Conservation (phyloP, 2,888 invertebrate species). For the Prenolepis imparis region DNA sequence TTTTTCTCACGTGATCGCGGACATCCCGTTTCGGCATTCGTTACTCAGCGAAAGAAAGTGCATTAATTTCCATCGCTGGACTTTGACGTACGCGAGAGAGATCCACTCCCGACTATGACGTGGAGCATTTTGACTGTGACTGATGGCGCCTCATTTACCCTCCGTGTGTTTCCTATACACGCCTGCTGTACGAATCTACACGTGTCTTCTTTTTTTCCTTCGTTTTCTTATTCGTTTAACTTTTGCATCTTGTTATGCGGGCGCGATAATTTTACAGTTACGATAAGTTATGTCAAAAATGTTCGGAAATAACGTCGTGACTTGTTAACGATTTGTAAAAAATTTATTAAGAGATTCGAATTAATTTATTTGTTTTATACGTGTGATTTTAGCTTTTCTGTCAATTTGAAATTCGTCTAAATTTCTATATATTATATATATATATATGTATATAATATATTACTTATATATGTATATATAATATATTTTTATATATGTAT, state of each 20-base stretch:
- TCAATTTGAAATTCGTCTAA: neutral
- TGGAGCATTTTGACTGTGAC: slow-evolving; percentile 68
- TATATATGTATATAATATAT: too few species aligned
- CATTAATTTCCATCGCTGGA: slow-evolving; percentile 66
- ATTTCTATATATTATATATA: neutral
- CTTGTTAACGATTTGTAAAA: slow-evolving; percentile 21
- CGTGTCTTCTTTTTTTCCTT: slow-evolving; percentile 45
- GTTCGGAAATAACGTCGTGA: neutral
- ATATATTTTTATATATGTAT: neutral
- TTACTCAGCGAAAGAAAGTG: slow-evolving; percentile 43
- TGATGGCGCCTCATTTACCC: slow-evolving; percentile 70
- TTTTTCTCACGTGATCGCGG: slow-evolving; percentile 19
- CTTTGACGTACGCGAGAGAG: slow-evolving; percentile 69
- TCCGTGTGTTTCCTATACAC: slow-evolving; percentile 52
- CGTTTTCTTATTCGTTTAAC: slow-evolving; percentile 26
- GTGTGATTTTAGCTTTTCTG: neutral
- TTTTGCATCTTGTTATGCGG: slow-evolving; percentile 18
- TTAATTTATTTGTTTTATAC: neutral
- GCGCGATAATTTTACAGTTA: slow-evolving; percentile 31
- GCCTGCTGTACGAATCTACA: slow-evolving; percentile 57
- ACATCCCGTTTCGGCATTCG: slow-evolving; percentile 46
- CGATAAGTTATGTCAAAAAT: slow-evolving; percentile 25
- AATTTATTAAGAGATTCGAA: neutral
- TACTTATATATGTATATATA: neutral
- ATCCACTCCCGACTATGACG: slow-evolving; percentile 60